Evolutionary conservation across 2,888 invertebrate genomes (phyloP).

Genomic region (Gari tellinella): DNA sequence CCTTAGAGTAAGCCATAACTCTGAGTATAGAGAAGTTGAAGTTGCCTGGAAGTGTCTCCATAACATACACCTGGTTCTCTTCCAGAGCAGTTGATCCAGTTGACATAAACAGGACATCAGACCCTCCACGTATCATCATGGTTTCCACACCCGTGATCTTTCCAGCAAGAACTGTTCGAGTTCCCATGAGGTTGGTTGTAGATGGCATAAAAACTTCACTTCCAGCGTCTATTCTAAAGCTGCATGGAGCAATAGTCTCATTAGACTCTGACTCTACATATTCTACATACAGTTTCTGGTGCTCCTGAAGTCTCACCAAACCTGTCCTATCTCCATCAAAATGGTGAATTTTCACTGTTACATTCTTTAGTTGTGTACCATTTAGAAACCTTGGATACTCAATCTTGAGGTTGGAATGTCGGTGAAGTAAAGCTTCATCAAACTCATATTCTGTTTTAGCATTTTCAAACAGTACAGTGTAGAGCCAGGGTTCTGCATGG

Average conservation of each 20-base stretch:
- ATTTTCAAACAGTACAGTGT: constrained; percentile 68
- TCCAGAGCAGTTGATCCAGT: constrained; percentile 71
- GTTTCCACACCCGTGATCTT: constrained; percentile 68
- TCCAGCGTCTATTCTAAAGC: constrained; percentile 70
- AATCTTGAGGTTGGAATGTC: constrained; percentile 71
- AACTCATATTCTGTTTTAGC: constrained; percentile 65
- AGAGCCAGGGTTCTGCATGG: constrained; percentile 75
- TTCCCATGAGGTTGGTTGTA: constrained; percentile 69
- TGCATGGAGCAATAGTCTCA: constrained; percentile 74
- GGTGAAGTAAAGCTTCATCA: constrained; percentile 69
- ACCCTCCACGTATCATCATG: constrained; percentile 67
- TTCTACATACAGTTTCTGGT: constrained; percentile 73
- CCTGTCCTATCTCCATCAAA: constrained; percentile 76
- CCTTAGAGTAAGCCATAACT: constrained; percentile 67
- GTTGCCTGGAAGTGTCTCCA: constrained; percentile 71
- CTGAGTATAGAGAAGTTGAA: constrained; percentile 67
- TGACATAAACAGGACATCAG: constrained; percentile 68
- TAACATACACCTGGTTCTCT: constrained; percentile 68
- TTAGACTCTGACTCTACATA: constrained; percentile 70
- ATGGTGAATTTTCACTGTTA: constrained; percentile 65
- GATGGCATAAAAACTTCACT: constrained; percentile 70
- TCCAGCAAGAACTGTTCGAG: constrained; percentile 71
- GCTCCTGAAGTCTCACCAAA: constrained; percentile 63
- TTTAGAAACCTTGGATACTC: constrained; percentile 62
- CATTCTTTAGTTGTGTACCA: constrained; percentile 19